These are phyloP conservation scores for Apamea monoglypha DNA, from an alignment of 2,888 invertebrate species.

Conservation along the genomic window DNA sequence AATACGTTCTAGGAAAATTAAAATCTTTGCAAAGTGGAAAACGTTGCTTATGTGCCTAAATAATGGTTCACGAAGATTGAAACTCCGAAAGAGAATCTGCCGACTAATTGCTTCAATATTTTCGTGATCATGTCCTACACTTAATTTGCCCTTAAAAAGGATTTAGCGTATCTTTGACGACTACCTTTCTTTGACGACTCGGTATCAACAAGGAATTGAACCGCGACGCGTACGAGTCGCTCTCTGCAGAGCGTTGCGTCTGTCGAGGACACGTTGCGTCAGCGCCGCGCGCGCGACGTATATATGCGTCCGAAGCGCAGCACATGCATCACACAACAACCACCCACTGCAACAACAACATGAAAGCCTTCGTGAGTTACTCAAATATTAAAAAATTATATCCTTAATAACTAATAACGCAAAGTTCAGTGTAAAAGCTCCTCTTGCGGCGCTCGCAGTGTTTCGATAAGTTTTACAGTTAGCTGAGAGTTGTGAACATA, in stretches of 20 bases:
- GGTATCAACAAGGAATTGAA: slow-evolving; percentile 4
- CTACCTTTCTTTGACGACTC: no score
- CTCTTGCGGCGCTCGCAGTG: slow-evolving; percentile 20
- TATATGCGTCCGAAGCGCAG: slow-evolving; percentile 35
- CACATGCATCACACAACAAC: slow-evolving; percentile 37
- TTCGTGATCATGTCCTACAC: no score
- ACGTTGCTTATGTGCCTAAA: no score
- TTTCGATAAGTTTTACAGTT: slow-evolving; percentile 36
- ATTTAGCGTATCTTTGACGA: no score
- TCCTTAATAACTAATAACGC: neutral
- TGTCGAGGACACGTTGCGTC: slow-evolving; percentile 42
- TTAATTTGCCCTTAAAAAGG: no score
- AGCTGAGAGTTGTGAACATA: neutral
- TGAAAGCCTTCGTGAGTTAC: slow-evolving; percentile 52
- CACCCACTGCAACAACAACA: slow-evolving; percentile 47
- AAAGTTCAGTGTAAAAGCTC: neutral
- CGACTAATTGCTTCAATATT: no score
- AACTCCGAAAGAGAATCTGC: no score
- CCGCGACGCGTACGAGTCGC: neutral
- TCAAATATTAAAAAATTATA: neutral
- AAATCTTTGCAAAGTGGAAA: no score
- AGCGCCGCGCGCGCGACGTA: slow-evolving; percentile 13
- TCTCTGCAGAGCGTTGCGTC: slow-evolving; percentile 5
- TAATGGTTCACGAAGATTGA: no score
- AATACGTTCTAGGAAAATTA: neutral